phyloP scores from a whole-genome alignment of 2,113 vertebrate genomes.

The Cynoglossus semilaevis region DNA sequence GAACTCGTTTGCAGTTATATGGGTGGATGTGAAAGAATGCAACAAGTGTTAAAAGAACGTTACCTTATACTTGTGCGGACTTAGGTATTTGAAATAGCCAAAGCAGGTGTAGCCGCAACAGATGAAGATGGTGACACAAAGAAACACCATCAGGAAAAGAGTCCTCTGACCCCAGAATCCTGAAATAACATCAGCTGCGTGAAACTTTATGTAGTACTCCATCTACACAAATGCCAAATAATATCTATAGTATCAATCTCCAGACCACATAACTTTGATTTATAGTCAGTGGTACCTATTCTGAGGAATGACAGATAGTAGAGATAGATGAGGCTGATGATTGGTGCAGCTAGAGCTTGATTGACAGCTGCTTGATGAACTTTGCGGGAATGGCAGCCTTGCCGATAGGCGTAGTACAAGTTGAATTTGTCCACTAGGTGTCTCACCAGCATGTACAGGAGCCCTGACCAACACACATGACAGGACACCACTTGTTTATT shows the following conservation, averaged over 20 bases:
- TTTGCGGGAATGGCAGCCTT: constrained; percentile 83
- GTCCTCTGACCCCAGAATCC: constrained; percentile 82
- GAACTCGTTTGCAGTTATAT: too few species aligned
- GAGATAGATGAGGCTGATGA: constrained; percentile 94
- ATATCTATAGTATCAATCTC: too few species aligned
- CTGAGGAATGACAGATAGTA: constrained; percentile 90
- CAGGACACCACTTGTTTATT: too few species aligned
- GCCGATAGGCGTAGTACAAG: constrained; percentile 88
- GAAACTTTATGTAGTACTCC: background rate
- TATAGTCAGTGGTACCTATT: constrained; percentile 72
- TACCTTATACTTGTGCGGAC: constrained; percentile 87
- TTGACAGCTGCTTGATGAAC: constrained; percentile 90
- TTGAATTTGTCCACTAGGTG: constrained; percentile 94
- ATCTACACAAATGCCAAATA: background rate
- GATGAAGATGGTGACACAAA: constrained; percentile 81
- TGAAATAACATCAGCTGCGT: constrained; percentile 49
- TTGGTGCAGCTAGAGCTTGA: constrained; percentile 90
- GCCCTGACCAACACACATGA: constrained; percentile 71
- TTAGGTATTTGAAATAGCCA: constrained; percentile 88
- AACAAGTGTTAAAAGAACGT: too few species aligned
- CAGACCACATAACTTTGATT: background rate
- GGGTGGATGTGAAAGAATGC: too few species aligned
- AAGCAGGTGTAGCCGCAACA: constrained; percentile 80
- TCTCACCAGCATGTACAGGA: constrained; percentile 90
- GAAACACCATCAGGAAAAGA: constrained; percentile 85